A percentile compares a stretch with the other conserved stretches of the same genome.
phyloP scores from a whole-genome alignment of 2,888 invertebrate genomes.

The Ichneumon xanthorius region DNA sequence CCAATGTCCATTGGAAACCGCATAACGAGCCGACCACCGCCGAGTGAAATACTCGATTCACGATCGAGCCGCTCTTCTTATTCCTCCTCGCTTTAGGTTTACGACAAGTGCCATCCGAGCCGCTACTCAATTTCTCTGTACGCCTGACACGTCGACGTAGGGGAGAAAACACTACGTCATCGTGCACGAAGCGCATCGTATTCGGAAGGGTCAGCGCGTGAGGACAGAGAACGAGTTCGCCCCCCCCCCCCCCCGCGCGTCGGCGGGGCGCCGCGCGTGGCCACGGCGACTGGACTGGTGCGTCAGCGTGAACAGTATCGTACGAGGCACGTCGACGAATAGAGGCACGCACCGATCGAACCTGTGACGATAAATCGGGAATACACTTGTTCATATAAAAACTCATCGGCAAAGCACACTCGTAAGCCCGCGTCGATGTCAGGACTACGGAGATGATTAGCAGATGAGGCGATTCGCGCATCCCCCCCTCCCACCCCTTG shows the following conservation, averaged over 20 bases:
- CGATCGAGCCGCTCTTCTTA: background rate
- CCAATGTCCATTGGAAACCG: background rate
- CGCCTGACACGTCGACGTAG: background rate
- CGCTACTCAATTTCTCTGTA: background rate
- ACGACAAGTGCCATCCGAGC: too few relatives aligned
- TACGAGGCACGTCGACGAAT: conserved; percentile 18
- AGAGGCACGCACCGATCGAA: background rate
- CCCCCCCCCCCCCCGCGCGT: background rate
- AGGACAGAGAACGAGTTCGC: background rate
- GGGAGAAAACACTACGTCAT: conserved; percentile 15
- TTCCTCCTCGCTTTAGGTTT: too few relatives aligned
- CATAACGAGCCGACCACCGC: background rate
- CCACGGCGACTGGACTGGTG: conserved; percentile 12
- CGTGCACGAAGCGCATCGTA: background rate
- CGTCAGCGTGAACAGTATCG: background rate
- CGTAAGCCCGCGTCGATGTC: background rate
- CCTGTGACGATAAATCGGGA: conserved; percentile 20
- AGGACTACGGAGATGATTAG: background rate
- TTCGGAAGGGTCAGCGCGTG: conserved; percentile 15
- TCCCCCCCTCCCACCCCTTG: too few relatives aligned
- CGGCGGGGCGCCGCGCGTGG: conserved; percentile 18
- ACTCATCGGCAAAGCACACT: background rate
- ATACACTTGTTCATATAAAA: background rate
- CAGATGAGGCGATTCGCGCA: background rate
- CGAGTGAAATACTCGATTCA: background rate